Evolutionary conservation across 2,113 vertebrate genomes (phyloP).

Genomic region (Pterocles gutturalis): DNA sequence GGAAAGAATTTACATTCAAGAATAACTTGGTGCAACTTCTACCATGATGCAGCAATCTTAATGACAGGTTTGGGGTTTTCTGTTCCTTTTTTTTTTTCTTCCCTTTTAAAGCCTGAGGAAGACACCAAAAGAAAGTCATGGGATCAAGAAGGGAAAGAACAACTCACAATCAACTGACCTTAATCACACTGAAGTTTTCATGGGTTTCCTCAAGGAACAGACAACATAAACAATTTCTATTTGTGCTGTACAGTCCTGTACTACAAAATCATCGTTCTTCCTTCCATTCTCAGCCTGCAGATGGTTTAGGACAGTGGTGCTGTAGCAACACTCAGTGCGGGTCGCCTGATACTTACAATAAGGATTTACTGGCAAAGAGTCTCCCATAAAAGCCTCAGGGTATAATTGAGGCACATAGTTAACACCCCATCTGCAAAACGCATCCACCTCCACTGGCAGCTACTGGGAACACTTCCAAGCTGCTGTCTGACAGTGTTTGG

Average conservation of each 20-base stretch:
- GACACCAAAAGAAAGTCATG: not conserved
- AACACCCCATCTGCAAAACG: rapidly evolving
- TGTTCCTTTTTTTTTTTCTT: too few relatives aligned
- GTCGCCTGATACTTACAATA: not conserved
- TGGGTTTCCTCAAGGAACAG: not conserved
- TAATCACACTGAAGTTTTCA: not conserved
- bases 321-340: not conserved
- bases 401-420: rapidly evolving
- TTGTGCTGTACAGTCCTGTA: rapidly evolving
- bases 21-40: not conserved
- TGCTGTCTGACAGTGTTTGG: not conserved
- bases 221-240: not conserved
- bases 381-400: not conserved
- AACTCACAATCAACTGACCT: not conserved
- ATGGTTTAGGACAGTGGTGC: not conserved
- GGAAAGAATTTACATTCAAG: not conserved
- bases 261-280: not conserved
- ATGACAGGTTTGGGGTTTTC: not conserved
- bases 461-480: not conserved
- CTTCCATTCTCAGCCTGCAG: not conserved
- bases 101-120: not conserved
- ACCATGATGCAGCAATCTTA: not conserved
- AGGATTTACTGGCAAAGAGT: not conserved
- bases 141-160: not conserved
- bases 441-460: not conserved